Conservation (phyloP, 2,888 invertebrate species). For the Pyrrhia umbra region DNA sequence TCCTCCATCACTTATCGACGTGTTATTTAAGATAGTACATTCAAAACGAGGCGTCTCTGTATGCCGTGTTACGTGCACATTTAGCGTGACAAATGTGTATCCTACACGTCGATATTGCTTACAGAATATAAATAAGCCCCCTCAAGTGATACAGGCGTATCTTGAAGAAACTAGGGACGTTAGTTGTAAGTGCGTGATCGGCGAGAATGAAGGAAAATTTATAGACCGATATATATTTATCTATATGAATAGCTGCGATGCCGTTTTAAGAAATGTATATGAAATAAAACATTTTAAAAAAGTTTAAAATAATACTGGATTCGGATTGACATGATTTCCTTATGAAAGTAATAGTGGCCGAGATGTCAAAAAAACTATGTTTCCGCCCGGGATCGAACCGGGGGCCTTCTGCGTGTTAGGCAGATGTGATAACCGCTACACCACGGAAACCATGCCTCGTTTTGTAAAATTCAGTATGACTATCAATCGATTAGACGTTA, state of each 20-base stretch:
- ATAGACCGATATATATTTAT: constrained; percentile 15
- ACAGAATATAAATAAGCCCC: constrained; percentile 57
- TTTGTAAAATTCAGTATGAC: fast-evolving
- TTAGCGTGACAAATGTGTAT: constrained; percentile 44
- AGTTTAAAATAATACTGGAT: background rate
- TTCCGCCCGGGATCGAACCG: constrained; percentile 97
- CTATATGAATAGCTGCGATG: constrained; percentile 6
- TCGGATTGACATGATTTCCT: too few species aligned
- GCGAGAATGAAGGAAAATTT: constrained; percentile 19
- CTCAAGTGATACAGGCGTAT: constrained; percentile 19
- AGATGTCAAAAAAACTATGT: constrained; percentile 81
- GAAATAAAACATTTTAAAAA: background rate
- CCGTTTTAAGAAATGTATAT: constrained; percentile 19
- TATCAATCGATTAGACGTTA: background rate
- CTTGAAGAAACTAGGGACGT: constrained; percentile 20
- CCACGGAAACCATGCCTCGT: constrained; percentile 92
- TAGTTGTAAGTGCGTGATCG: constrained; percentile 37
- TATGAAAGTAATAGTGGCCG: background rate
- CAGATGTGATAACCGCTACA: constrained; percentile 98
- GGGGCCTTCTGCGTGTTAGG: constrained; percentile 97
- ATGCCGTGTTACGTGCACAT: constrained; percentile 26
- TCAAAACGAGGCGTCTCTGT: constrained; percentile 1
- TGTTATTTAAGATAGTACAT: background rate
- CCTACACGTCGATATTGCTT: constrained; percentile 18
- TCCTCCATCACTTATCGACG: constrained; percentile 15